Evolutionary conservation across 2,113 vertebrate species (phyloP), one percentile per base, ranked within the genome.

Genomic region (Scartelaos histophorus): DNA sequence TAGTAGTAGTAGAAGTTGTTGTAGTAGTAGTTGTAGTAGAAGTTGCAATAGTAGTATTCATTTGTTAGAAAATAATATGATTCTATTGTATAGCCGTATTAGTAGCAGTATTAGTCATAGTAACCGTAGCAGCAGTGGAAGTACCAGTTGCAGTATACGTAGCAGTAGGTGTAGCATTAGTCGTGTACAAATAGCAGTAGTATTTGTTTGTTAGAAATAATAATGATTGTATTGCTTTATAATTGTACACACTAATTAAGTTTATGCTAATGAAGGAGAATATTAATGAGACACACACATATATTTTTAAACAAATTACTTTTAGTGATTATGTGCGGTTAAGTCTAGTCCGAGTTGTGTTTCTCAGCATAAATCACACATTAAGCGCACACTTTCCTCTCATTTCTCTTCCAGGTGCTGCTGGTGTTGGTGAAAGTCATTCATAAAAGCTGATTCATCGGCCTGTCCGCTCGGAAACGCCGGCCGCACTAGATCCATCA

Each of bases 391-490:
- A 13, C n/a, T 64, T 21, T 64, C 38, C 61, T 13, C 34, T n/a
- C 61, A 64, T 29, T 61, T 17, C 24, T 29, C 58, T 9, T 61
- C 58, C 13, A 17, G 25, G 58, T 29, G 29, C 29, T 29, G 29
- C 29, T 29, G 19, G 21, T 15, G 56, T 13, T 25, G 61, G 10
- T 38, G 29, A 3, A 5, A 64, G 61, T 64, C 34, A 64, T 38
- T 38, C 58, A 38, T 64, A 38, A n/a, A 38, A n/a, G 34, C n/a
- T 64, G 61, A 64, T 64, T 43, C 16, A 64, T 64, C 9, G 34
- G 38, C 34, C 60, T 35, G 60, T 62, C 60, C 15, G 25, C 60
- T 12, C 9, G 4, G 19, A 64, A 64, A 64, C 19, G 4, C 61
- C 38, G 34, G 34, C 9, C 29, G 17, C 17, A 19, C n/a, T 64